Evolutionary conservation across 2,113 vertebrate genomes (phyloP), one percentile per base, ranked within the genome.

Genomic region (Strix uralensis): DNA sequence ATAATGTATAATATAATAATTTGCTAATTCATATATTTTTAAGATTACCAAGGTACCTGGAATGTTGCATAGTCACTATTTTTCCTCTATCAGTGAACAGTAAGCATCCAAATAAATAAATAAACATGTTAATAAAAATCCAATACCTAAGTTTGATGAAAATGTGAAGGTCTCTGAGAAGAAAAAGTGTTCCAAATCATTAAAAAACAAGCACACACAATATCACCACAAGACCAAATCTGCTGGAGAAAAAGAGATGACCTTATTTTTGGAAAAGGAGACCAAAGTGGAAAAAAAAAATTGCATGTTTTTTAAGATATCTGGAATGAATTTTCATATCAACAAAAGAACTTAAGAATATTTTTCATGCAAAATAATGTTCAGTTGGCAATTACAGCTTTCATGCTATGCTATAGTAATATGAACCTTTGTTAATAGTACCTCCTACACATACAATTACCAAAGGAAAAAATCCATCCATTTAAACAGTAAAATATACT

Each of bases 331-430:
- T 72, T 97, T 97, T 96, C 49, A 75, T 51, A 86, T 87, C 92
- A 97, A 96, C 87, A 92, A 96, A 96, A 91, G 52, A 57, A 90
- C 22, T 79, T 91, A 82, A 70, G 83, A 96, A 34, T 94, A 78
- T 90, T 71, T 92, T 81, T 49, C 57, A 84, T 87, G 47, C 66
- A 90, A 96, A 92, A 38, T 88, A 96, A 89, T 5, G 32, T 90
- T 97, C 79, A 95, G 62, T 83, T 91, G 93, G 42, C 85, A 96
- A 94, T 84, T 95, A 92, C 23, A 91, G 44, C 63, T 93, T 97
- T 96, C 95, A 94, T 66, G 59, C 19, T 62, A 86, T 2, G n/a
- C 61, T 91, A 51, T 2, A 86, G 52, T 69, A 96, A 95, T 65
- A 84, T 9, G 63, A 92, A 96, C 57, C 63, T 94, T 95, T 91